Percentiles rank a stretch among this genome's conserved stretches.
These are phyloP conservation scores for Mastacembelus armatus DNA, from an alignment of 2,797 vertebrate genomes.

Conservation along the genomic window DNA sequence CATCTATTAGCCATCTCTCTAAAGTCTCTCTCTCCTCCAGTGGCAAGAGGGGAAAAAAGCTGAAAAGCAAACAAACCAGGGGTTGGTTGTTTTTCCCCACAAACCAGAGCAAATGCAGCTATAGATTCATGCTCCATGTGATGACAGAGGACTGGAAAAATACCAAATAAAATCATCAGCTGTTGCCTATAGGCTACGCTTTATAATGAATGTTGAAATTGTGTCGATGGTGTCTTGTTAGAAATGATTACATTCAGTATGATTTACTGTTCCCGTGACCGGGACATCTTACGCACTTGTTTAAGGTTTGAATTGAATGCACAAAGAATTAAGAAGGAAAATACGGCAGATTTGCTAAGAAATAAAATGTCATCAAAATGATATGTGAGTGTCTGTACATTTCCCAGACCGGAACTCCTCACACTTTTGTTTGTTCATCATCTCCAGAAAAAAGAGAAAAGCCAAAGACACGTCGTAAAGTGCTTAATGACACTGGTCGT, in stretches of 20 bases:
- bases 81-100: conserved; percentile 64
- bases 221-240: too few species aligned
- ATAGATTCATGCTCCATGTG: conserved; percentile 18
- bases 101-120: conserved; percentile 32
- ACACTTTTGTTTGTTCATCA: conserved; percentile 24
- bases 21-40: conserved; percentile 80
- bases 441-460: background rate
- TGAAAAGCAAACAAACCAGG: conserved; percentile 88
- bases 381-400: too few species aligned
- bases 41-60: conserved; percentile 77
- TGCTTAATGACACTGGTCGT: conserved; percentile 63
- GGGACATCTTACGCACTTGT: too few species aligned
- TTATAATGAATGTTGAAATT: background rate
- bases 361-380: too few species aligned
- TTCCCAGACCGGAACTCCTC: background rate
- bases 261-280: too few species aligned
- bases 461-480: conserved; percentile 25
- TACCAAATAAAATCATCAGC: background rate
- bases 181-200: background rate
- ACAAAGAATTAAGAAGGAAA: too few species aligned
- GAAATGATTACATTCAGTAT: too few species aligned
- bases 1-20: conserved; percentile 87
- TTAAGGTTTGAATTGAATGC: too few species aligned
- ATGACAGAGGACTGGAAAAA: background rate
- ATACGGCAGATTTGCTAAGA: too few species aligned